Conservation (phyloP, 2,888 invertebrate species). For the Anagyrus pseudococci region DNA sequence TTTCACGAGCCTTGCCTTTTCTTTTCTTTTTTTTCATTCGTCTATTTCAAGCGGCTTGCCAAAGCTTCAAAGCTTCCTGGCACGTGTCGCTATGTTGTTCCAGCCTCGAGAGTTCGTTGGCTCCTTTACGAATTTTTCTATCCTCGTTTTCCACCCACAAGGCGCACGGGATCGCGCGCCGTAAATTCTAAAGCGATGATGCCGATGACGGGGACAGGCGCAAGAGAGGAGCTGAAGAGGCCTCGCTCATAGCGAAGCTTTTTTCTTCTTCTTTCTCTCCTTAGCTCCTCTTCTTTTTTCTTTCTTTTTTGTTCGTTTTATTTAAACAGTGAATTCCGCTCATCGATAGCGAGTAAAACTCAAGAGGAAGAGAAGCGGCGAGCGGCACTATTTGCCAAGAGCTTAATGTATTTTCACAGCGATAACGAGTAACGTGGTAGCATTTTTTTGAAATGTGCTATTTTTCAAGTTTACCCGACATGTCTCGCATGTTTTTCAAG, state of each 20-base stretch:
- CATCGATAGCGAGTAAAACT: conserved; percentile 1
- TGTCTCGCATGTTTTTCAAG: no score
- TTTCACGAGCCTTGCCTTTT: not conserved
- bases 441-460: not conserved
- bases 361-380: conserved; percentile 7
- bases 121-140: not conserved
- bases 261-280: conserved; percentile 9
- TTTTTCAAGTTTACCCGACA: no score
- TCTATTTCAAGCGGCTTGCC: not conserved
- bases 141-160: not conserved
- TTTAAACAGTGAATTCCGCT: conserved; percentile 17
- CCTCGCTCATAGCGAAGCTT: conserved; percentile 6
- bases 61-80: not conserved
- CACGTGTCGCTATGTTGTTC: not conserved
- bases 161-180: no score
- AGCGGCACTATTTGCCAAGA: not conserved
- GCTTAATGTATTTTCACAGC: conserved; percentile 7
- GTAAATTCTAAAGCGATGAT: conserved; percentile 17
- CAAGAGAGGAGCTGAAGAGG: not conserved
- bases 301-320: conserved; percentile 8
- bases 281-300: no score
- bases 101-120: not conserved
- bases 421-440: conserved; percentile 2
- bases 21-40: not conserved
- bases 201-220: conserved; percentile 4